Percentiles rank a stretch among this genome's conserved stretches.
Evolutionary conservation across 2,888 invertebrate genomes (phyloP).

Genomic region (Zygothrica quintamaculata): DNA sequence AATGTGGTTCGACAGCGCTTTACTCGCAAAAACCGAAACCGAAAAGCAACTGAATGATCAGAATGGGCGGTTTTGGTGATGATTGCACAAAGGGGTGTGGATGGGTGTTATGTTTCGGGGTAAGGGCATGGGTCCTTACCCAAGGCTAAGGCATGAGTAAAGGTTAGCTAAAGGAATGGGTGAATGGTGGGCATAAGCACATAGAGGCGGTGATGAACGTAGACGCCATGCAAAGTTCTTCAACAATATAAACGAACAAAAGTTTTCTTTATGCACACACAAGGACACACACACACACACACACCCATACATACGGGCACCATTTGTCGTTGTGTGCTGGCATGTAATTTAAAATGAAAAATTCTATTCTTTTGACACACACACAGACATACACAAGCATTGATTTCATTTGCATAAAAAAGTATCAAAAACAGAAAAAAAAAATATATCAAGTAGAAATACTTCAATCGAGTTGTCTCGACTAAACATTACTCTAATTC

Average conservation of each 20-base stretch:
- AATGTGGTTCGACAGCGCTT: slow-evolving; percentile 80
- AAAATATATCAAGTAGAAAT: not conserved
- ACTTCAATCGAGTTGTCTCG: not conserved
- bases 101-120: not conserved
- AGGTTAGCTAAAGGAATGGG: not conserved
- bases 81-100: not conserved
- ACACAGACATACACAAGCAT: slow-evolving; percentile 56
- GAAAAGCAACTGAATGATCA: not conserved
- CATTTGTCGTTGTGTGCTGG: slow-evolving; percentile 31
- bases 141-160: too few species aligned
- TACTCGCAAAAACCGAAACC: slow-evolving; percentile 18
- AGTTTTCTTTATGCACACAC: slow-evolving; percentile 62
- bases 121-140: not conserved
- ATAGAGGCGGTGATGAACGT: slow-evolving; percentile 13
- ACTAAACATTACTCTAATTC: not conserved
- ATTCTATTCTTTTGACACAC: slow-evolving; percentile 74
- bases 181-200: not conserved
- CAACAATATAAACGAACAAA: slow-evolving; percentile 72
- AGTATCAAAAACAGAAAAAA: slow-evolving; percentile 40
- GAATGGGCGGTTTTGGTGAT: not conserved
- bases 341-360: slow-evolving; percentile 78
- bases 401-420: slow-evolving; percentile 78
- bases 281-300: slow-evolving; percentile 28
- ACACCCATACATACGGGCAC: slow-evolving; percentile 22
- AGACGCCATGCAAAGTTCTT: slow-evolving; percentile 61